These are phyloP conservation scores for Pseudopleuronectes americanus DNA, from an alignment of 2,797 vertebrate species.

Conservation along the genomic window DNA sequence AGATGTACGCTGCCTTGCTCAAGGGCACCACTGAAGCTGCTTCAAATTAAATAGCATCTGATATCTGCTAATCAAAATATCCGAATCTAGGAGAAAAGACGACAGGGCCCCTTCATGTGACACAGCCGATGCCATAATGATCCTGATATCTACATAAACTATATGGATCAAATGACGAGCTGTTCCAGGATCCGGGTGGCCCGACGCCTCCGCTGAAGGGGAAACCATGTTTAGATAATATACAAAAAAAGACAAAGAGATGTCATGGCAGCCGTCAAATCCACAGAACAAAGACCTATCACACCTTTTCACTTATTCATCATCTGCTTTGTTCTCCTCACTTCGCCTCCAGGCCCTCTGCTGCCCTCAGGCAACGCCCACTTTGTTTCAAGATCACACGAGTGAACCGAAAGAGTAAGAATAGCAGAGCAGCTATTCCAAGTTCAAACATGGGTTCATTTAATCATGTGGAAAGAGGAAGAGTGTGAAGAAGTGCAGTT, in stretches of 20 bases:
- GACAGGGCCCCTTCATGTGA: background rate
- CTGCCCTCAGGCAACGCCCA: background rate
- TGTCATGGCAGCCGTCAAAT: background rate
- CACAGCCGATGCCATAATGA: background rate
- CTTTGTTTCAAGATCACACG: background rate
- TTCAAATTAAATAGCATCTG: background rate
- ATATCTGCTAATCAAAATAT: background rate
- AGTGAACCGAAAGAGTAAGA: conserved; percentile 3
- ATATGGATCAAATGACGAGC: background rate
- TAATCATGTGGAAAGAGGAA: background rate
- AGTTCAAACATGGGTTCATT: background rate
- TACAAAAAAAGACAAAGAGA: background rate
- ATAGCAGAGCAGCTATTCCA: background rate
- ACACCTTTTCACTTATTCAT: conserved; percentile 21
- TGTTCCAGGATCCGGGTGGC: background rate
- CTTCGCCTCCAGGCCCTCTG: conserved; percentile 1
- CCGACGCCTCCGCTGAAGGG: background rate
- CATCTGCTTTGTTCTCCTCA: conserved; percentile 9
- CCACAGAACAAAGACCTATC: background rate
- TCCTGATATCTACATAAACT: background rate
- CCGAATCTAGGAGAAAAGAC: background rate
- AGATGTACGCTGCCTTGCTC: background rate
- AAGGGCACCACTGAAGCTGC: background rate
- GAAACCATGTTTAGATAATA: background rate
- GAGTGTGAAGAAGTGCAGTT: background rate